Conservation (phyloP, 2,113 vertebrate species). For the Acrocephalus kingi region DNA sequence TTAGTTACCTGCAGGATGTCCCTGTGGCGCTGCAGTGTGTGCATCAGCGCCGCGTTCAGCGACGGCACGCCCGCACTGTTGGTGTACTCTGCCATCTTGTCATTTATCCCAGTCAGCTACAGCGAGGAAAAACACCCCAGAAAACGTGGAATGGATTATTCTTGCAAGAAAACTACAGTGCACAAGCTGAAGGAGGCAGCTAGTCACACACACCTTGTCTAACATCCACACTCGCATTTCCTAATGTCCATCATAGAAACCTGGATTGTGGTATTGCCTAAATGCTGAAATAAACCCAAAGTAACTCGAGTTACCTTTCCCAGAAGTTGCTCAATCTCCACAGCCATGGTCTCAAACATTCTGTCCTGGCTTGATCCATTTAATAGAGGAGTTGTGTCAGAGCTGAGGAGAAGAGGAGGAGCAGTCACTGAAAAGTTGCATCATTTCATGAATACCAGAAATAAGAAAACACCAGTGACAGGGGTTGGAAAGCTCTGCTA, state of each 20-base stretch:
- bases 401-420: constrained; percentile 73
- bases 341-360: constrained; percentile 99
- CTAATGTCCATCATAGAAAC: not conserved
- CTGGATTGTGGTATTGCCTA: fast-evolving
- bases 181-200: not conserved
- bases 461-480: not conserved
- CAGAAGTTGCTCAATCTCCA: constrained; percentile 96
- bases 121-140: not conserved
- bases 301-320: constrained; percentile 82
- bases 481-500: not conserved
- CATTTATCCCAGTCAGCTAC: constrained; percentile 92
- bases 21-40: constrained; percentile 94
- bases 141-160: not conserved
- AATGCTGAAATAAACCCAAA: not conserved
- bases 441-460: not conserved
- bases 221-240: not conserved
- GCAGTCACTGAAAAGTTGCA: not conserved
- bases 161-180: not conserved
- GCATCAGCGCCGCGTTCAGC: constrained; percentile 93
- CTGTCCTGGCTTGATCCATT: constrained; percentile 98
- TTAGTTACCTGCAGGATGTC: constrained; percentile 91
- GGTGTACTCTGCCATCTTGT: constrained; percentile 97
- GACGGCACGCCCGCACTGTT: constrained; percentile 88
- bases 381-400: constrained; percentile 93
- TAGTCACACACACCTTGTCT: fast-evolving